Evolutionary conservation across 2,888 invertebrate species (phyloP).

Genomic region (Aphodius granarius): DNA sequence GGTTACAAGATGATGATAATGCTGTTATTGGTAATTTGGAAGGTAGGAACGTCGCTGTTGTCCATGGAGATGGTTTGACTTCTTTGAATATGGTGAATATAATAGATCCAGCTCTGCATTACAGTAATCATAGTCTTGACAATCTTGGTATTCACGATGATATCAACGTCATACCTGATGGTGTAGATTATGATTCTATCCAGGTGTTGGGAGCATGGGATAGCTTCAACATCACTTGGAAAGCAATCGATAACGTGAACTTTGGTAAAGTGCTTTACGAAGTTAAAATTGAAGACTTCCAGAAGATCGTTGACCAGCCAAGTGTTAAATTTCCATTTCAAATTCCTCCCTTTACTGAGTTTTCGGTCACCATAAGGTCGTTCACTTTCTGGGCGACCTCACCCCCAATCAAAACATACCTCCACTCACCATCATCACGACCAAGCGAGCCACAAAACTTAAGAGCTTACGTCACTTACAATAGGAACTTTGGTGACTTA

Average conservation of each 20-base stretch:
- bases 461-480: constrained; percentile 70
- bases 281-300: constrained; percentile 64
- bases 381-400: constrained; percentile 88
- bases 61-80: constrained; percentile 65
- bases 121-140: no score
- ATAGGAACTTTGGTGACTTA: constrained; percentile 36
- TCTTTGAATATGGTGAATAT: constrained; percentile 72
- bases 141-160: no score
- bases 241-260: constrained; percentile 71
- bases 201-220: constrained; percentile 75
- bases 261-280: constrained; percentile 84
- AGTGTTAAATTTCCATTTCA: constrained; percentile 58
- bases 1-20: constrained; percentile 75
- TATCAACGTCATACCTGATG: constrained; percentile 72
- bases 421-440: constrained; percentile 78
- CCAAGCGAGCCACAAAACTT: constrained; percentile 76
- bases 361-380: constrained; percentile 76
- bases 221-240: constrained; percentile 84
- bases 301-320: constrained; percentile 59
- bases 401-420: constrained; percentile 60
- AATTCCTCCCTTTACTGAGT: constrained; percentile 68
- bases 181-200: constrained; percentile 68
- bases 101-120: constrained; percentile 60
- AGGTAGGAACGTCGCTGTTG: constrained; percentile 71
- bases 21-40: constrained; percentile 76